These are phyloP conservation scores for Lycophotia porphyrea DNA, from an alignment of 2,888 invertebrate species.

Conservation along the genomic window DNA sequence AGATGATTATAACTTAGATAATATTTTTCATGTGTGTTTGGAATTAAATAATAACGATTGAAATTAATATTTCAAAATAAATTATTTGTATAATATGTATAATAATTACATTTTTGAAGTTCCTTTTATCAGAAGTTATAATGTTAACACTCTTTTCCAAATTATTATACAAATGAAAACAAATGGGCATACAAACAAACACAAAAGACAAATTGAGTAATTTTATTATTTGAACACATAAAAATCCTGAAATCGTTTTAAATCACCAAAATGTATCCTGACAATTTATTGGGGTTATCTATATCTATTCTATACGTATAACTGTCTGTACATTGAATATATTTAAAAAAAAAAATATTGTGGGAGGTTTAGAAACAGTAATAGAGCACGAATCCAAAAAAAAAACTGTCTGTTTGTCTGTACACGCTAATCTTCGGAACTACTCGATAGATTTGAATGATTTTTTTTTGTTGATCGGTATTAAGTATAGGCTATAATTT, in stretches of 20 bases:
- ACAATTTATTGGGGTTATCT: neutral
- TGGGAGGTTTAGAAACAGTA: too few relatives aligned
- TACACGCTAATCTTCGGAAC: too few relatives aligned
- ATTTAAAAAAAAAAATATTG: too few relatives aligned
- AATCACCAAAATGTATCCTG: neutral
- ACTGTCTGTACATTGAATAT: too few relatives aligned
- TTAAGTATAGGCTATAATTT: too few relatives aligned
- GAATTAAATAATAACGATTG: neutral
- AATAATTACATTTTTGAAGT: neutral
- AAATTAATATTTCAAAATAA: slow-evolving; percentile 5
- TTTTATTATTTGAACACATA: neutral
- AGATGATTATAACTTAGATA: slow-evolving; percentile 11
- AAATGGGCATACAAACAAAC: too few relatives aligned
- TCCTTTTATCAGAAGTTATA: slow-evolving; percentile 26
- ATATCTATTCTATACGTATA: too few relatives aligned
- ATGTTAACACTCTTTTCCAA: slow-evolving; percentile 10
- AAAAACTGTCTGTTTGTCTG: too few relatives aligned
- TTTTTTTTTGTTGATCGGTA: too few relatives aligned
- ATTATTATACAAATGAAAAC: neutral
- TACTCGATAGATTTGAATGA: too few relatives aligned
- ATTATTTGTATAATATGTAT: neutral
- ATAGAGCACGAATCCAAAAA: too few relatives aligned
- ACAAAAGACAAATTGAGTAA: neutral
- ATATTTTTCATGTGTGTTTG: slow-evolving; percentile 5
- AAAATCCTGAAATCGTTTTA: neutral